Evolutionary conservation across 2,888 invertebrate genomes (phyloP).

Genomic region (Scrobipalpa costella): DNA sequence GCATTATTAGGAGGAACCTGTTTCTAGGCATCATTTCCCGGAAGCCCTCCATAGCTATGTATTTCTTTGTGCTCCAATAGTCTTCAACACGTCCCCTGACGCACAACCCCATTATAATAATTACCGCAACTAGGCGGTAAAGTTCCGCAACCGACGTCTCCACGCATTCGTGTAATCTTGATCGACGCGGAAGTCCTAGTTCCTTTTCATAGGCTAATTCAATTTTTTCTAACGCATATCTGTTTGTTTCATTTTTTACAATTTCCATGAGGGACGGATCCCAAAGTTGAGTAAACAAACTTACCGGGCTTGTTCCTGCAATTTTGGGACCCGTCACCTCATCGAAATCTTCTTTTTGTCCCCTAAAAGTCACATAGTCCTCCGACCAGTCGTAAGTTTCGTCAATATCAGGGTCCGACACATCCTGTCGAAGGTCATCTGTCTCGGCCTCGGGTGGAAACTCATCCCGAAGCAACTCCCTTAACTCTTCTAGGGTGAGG

Average conservation of each 20-base stretch:
- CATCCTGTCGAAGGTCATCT: not conserved
- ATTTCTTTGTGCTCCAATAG: not conserved
- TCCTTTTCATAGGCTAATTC: not conserved
- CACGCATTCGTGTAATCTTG: not conserved
- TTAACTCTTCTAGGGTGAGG: not conserved
- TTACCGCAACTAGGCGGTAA: not conserved
- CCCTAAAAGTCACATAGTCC: not conserved
- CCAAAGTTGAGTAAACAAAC: not conserved
- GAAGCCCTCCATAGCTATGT: not conserved
- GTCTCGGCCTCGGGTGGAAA: too few relatives aligned
- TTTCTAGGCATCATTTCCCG: not conserved
- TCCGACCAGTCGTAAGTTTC: not conserved
- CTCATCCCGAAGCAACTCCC: not conserved
- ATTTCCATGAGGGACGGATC: slow-evolving; percentile 10
- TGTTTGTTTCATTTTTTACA: not conserved
- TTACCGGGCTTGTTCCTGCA: not conserved
- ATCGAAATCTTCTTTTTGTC: not conserved
- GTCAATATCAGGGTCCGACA: not conserved
- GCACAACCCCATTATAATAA: not conserved
- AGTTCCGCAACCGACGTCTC: not conserved
- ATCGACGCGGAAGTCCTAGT: not conserved
- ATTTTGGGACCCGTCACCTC: not conserved
- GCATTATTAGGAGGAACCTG: not conserved
- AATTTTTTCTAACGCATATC: not conserved
- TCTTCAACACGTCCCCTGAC: slow-evolving; percentile 8